A percentile compares a stretch with the other conserved stretches of the same genome.
phyloP scores from a whole-genome alignment of 2,888 invertebrate species.

The Luperina nickerlii region DNA sequence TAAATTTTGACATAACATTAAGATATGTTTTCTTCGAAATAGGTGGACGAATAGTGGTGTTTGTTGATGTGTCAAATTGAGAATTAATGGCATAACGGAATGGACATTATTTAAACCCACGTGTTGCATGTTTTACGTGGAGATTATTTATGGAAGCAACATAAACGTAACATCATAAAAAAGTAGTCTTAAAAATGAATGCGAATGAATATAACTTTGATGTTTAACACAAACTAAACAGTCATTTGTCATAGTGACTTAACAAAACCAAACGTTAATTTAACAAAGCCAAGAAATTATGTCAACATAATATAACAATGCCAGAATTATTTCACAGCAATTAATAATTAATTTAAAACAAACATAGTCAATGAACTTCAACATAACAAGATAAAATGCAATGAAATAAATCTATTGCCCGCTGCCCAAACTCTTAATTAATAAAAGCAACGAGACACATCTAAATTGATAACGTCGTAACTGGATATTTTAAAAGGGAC shows the following conservation, averaged over 20 bases:
- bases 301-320: conserved; percentile 3
- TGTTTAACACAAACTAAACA: conserved; percentile 34
- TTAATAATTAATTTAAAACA: conserved; percentile 5
- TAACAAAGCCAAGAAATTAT: conserved; percentile 15
- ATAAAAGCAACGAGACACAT: conserved; percentile 57
- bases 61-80: conserved; percentile 63
- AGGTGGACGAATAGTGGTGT: conserved; percentile 50
- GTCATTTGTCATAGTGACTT: conserved; percentile 5
- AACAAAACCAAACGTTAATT: conserved; percentile 4
- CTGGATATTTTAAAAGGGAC: conserved; percentile 79
- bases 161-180: conserved; percentile 31
- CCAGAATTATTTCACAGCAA: neutral
- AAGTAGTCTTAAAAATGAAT: conserved; percentile 37
- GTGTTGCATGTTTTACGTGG: conserved; percentile 42
- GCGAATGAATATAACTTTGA: conserved; percentile 40
- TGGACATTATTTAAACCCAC: conserved; percentile 50
- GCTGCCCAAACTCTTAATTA: conserved; percentile 56
- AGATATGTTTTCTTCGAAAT: conserved; percentile 43
- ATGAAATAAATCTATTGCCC: conserved; percentile 35
- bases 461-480: conserved; percentile 75
- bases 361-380: conserved; percentile 37
- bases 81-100: conserved; percentile 58
- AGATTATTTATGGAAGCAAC: conserved; percentile 59
- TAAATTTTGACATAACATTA: conserved; percentile 59
- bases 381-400: conserved; percentile 36